phyloP scores from a whole-genome alignment of 2,888 invertebrate species.

The Cremastinae sp. region DNA sequence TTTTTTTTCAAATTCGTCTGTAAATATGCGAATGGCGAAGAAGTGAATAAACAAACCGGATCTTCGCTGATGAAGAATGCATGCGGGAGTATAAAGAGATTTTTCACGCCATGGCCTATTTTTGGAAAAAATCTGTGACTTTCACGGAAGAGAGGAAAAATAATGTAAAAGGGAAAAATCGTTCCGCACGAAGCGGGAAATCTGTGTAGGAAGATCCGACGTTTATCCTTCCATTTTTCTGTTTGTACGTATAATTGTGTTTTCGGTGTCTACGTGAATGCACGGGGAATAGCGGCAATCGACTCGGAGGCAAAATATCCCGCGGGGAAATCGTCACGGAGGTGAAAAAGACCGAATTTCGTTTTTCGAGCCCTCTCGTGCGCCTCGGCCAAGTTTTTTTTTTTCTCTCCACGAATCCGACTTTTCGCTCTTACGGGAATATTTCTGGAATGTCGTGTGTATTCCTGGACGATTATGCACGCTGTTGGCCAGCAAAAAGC shows the following conservation, averaged over 20 bases:
- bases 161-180: background rate
- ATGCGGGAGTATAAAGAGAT: conserved; percentile 35
- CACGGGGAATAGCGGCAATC: conserved; percentile 41
- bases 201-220: conserved; percentile 32
- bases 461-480: conserved; percentile 58
- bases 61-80: conserved; percentile 20
- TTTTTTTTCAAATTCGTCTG: conserved; percentile 15
- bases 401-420: conserved; percentile 24
- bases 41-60: conserved; percentile 41
- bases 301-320: conserved; percentile 44
- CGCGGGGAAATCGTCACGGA: conserved; percentile 60
- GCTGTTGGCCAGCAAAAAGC: conserved; percentile 40
- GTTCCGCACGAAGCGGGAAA: conserved; percentile 55
- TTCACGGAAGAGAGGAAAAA: conserved; percentile 18
- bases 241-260: conserved; percentile 1
- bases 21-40: background rate
- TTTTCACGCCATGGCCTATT: conserved; percentile 49
- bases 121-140: conserved; percentile 44
- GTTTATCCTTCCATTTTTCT: conserved; percentile 18
- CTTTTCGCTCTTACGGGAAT: conserved; percentile 42
- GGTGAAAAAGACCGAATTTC: conserved; percentile 45
- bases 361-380: conserved; percentile 44
- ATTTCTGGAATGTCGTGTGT: conserved; percentile 16
- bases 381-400: conserved; percentile 24
- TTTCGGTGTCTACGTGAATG: conserved; percentile 1